Evolutionary conservation across 2,113 vertebrate genomes (phyloP).

Genomic region (Meleagris gallopavo): DNA sequence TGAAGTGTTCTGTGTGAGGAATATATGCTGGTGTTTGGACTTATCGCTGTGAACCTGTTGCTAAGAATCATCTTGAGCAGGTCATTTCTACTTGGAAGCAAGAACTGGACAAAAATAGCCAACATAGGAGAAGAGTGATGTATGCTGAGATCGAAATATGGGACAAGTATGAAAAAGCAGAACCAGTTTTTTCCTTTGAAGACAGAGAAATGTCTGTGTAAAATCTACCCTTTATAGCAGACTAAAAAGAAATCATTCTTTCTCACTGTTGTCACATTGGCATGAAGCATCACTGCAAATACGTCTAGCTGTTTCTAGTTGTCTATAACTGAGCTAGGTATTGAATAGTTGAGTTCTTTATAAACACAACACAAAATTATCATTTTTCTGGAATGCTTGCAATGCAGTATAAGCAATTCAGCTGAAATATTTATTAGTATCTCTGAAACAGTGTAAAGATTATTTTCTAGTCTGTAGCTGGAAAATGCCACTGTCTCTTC

Average conservation of each 20-base stretch:
- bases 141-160: background rate
- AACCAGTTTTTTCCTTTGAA: conserved; percentile 59
- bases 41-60: background rate
- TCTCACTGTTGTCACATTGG: conserved; percentile 24
- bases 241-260: conserved; percentile 43
- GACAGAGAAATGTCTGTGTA: conserved; percentile 3
- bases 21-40: background rate
- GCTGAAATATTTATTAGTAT: conserved; percentile 26
- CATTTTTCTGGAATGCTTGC: conserved; percentile 18
- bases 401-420: background rate
- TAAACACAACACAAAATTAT: conserved; percentile 17
- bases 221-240: conserved; percentile 37
- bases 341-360: conserved; percentile 15
- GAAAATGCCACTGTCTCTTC: background rate
- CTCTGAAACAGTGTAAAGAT: background rate
- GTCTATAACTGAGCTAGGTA: conserved; percentile 2
- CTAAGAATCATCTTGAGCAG: background rate
- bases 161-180: background rate
- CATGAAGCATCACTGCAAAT: conserved; percentile 4
- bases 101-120: background rate
- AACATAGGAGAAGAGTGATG: background rate
- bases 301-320: conserved; percentile 5
- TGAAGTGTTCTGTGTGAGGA: background rate
- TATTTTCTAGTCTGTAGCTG: background rate
- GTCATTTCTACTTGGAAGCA: background rate